phyloP scores from a whole-genome alignment of 2,888 invertebrate genomes.

The Diabrotica balteata region DNA sequence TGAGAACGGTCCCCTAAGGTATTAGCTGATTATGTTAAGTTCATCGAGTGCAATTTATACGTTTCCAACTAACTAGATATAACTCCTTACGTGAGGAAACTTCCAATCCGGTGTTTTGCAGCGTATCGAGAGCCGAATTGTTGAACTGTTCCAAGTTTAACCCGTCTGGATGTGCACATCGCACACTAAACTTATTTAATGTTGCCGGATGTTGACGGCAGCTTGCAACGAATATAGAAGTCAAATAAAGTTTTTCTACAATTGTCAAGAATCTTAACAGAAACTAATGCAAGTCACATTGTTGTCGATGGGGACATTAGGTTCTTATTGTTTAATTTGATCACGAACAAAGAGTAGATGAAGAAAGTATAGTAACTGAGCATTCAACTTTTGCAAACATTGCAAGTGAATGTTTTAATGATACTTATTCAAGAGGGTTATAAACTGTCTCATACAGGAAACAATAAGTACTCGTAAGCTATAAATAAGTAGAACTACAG shows the following conservation, averaged over 20 bases:
- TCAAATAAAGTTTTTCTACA: slow-evolving; percentile 35
- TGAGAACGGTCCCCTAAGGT: too few relatives aligned
- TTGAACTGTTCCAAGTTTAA: slow-evolving; percentile 35
- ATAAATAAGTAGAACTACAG: too few relatives aligned
- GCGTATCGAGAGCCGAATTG: slow-evolving; percentile 27
- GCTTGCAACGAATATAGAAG: slow-evolving; percentile 36
- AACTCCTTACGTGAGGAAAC: slow-evolving; percentile 56
- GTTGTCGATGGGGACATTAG: too few relatives aligned
- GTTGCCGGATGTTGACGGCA: slow-evolving; percentile 37
- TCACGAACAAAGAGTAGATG: too few relatives aligned
- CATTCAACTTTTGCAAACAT: too few relatives aligned
- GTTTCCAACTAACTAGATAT: slow-evolving; percentile 54
- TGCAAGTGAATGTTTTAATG: too few relatives aligned
- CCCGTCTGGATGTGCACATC: slow-evolving; percentile 30
- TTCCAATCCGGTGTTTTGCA: slow-evolving; percentile 42
- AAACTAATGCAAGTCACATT: too few relatives aligned
- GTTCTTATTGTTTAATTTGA: too few relatives aligned
- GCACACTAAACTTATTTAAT: slow-evolving; percentile 39
- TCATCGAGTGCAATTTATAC: slow-evolving; percentile 43
- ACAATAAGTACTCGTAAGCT: too few relatives aligned
- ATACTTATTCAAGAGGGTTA: too few relatives aligned
- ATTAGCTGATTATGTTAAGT: slow-evolving; percentile 20
- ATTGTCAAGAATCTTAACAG: slow-evolving; percentile 22
- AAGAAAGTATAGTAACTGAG: too few relatives aligned
- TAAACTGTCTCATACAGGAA: too few relatives aligned